Evolutionary conservation across 1,140 invertebrate species (phyloP), one percentile per base, ranked within the genome.

Genomic region (Armadillidium nasatum): DNA sequence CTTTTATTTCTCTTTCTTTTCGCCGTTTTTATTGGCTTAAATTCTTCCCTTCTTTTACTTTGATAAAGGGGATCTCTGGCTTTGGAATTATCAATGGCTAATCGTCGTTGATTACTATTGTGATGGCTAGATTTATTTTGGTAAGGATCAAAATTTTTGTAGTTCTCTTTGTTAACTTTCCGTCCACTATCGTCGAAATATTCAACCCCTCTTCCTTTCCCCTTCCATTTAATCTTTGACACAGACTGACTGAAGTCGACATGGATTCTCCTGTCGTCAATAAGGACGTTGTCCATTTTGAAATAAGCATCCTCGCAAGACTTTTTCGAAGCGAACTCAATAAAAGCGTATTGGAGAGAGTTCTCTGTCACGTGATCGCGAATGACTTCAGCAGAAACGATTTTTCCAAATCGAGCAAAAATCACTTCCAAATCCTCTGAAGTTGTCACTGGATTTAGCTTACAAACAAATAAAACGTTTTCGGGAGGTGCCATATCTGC

Each of bases 241-340:
- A 99, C 97, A 67, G 95, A 98, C 84, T 99, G 98, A 81, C 95
- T 98, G 86, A 99, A 99, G 85, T 99, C 98, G 2, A 99, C 98
- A 85, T 99, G 97, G 82, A 99, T 99, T 82, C 98, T 87, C 69
- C 98, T 86, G 84, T 99, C 98, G 86, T 99, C 98, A 82, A 99
- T 99, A 0, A 99, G 86, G 0, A 99, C 97, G 87, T 99, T 99
- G 83, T 99, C 97, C 98, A 99, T 99, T 88, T 99, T 99, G 82
- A 99, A 97, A 86, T 96, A 99, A 4, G 98, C 98, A 81, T 94
- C 92, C 87, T 99, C 98, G 87, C 97, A 99, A 10, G 96, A 90
- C 84, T 97, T 91, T 81, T 92, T 90, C 79, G 97, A 91, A 78
- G 93, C 93, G 88, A 99, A 99, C 85, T 99, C 98, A 81, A 99